Evolutionary conservation across 1,140 invertebrate genomes (phyloP).

Genomic region (Apis dorsata): DNA sequence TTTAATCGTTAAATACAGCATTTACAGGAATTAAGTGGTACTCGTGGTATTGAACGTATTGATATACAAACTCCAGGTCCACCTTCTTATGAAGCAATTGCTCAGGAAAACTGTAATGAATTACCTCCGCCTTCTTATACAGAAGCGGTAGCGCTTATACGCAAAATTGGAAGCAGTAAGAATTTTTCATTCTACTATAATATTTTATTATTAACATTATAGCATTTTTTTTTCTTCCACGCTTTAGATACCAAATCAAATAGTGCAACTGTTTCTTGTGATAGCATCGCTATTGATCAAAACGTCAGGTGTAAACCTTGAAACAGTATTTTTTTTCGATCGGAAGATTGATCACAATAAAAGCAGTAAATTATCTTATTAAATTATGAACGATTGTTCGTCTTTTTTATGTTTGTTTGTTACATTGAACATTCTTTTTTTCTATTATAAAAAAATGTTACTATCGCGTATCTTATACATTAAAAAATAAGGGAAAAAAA

Average conservation of each 20-base stretch:
- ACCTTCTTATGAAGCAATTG: slow-evolving; percentile 70
- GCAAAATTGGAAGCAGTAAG: slow-evolving; percentile 17
- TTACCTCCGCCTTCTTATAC: slow-evolving; percentile 70
- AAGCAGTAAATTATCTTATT: background rate
- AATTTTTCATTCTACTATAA: background rate
- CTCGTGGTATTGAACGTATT: background rate
- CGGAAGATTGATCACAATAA: background rate
- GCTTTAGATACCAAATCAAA: background rate
- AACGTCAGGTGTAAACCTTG: slow-evolving; percentile 17
- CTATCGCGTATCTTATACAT: background rate
- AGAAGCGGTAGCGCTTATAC: slow-evolving; percentile 67
- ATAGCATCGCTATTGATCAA: background rate
- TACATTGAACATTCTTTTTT: background rate
- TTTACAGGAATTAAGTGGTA: background rate
- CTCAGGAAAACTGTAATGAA: slow-evolving; percentile 68
- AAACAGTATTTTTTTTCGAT: slow-evolving; percentile 17
- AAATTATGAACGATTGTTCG: background rate
- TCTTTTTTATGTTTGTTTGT: background rate
- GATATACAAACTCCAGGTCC: slow-evolving; percentile 46
- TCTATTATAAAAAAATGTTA: background rate
- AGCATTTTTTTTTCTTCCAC: background rate
- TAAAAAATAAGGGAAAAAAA: background rate
- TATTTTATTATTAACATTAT: background rate
- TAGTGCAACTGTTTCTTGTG: background rate
- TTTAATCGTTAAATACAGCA: background rate